Evolutionary conservation across 2,888 invertebrate species (phyloP), one percentile per base, ranked within the genome.

Genomic region (Pristionchus fissidentatus): DNA sequence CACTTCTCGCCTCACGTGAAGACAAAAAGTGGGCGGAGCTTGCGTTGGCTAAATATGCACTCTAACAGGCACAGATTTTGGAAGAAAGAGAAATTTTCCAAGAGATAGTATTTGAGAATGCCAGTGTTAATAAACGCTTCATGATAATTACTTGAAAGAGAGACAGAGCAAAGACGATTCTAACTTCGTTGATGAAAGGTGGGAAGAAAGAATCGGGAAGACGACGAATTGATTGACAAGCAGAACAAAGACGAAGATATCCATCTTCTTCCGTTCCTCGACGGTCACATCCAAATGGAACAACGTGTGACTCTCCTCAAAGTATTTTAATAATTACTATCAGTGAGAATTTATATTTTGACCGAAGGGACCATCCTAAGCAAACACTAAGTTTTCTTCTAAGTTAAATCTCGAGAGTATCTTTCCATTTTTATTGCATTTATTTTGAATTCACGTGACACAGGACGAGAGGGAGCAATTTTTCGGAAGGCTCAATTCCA

Each of bases 111-210:
- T 49, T 49, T 49, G 10, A 49, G 52, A 15, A 19, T 49, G 19
- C 10, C 19, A 10, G 52, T 19, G 52, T 49, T 19, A 49, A 10
- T 49, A 15, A 19, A 15, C 19, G 13, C 19, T 15, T 49, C 13
- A 15, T 19, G 46, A 15, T 10, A 15, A 46, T 46, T 15, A 46
- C 46, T 10, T 15, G 46, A 46, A 46, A 10, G 7, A 15, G 46
- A 46, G 46, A 46, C 15, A 10, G 8, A 46, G 46, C 46, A 46
- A 10, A 46, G 46, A 46, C 46, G 46, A 46, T 57, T 57, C 41
- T 8, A 41, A 92, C 92, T 85, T 92, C 92, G 84, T 92, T 92
- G 85, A 92, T 92, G 85, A 92, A 92, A n/a, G 92, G 92, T 57
- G 92, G 92, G 83, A 92, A 92, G 85, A 92, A 92, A 19, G 89